Base-by-base conservation (phyloP, 2,113 vertebrate genomes). In the Diadophis punctatus region DNA sequence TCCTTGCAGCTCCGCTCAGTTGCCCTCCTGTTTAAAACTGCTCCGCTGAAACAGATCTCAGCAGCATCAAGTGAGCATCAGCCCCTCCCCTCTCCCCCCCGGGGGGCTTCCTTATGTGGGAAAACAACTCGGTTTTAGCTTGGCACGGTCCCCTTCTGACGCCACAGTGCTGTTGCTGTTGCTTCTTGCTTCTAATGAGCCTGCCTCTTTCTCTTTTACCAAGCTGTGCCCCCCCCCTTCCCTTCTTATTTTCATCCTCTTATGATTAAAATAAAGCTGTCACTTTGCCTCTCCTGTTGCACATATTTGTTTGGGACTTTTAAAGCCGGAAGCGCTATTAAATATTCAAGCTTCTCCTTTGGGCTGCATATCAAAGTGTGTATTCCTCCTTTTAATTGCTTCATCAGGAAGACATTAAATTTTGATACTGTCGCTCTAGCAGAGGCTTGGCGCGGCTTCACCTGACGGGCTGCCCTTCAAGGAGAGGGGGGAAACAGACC, bases 331-430 rank as follows among this genome's bases (percentile, higher is more conserved):
- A 96, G 95, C 22, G 30, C 60, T 95, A 95, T 96, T 94, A 97
- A 96, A 96, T 96, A 96, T 95, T 96, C 96, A 96, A 46, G 56
- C 92, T 87, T n/a, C 30, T 93, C 96, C 95, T 95, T 93, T 94
- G 94, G 95, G 95, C 92, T 94, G 86, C 92, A 88, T 95, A 96
- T 95, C 93, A 80, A 92, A 94, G 95, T 55, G 93, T 89, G 30
- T 22, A 94, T 93, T 94, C 95, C 91, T 96, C 95, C 91, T 91
- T 95, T 95, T 96, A 97, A 96, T 95, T 97, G 95, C 96, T 95
- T 96, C 56, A 12, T 87, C 68, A 96, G 96, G 94, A 92, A 87
- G 0, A 96, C 92, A 97, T 97, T 95, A 95, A 96, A 96, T 95
- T 93, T 95, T 92, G 93, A 96, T 94, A 60, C 91, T 1, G 18